phyloP scores from a whole-genome alignment of 2,113 vertebrate genomes.

The Oreotrochilus melanogaster region DNA sequence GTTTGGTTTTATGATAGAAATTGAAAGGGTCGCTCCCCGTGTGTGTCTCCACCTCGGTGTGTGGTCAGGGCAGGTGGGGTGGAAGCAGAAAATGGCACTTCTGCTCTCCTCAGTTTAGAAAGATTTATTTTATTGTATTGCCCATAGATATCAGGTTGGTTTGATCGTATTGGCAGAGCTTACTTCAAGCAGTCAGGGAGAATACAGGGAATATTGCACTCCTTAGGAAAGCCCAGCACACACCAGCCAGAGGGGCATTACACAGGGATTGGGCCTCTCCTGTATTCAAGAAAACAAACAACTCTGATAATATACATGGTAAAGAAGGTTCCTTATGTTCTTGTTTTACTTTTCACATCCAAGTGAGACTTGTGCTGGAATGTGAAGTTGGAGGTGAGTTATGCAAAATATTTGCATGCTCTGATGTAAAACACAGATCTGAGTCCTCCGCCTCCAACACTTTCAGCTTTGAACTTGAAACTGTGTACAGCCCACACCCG shows the following conservation, averaged over 20 bases:
- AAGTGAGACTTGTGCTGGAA: not conserved
- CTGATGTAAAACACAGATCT: not conserved
- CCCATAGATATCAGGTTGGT: not conserved
- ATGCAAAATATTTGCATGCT: not conserved
- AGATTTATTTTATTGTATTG: not conserved
- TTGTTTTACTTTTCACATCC: not conserved
- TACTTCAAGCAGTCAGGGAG: not conserved
- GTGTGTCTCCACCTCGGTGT: accelerated
- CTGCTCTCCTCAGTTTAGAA: not conserved
- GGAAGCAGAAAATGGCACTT: not conserved
- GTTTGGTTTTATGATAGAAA: not conserved
- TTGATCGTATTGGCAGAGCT: not conserved
- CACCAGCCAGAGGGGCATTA: not conserved
- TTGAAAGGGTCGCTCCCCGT: not conserved
- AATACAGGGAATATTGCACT: not conserved
- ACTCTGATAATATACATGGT: not conserved
- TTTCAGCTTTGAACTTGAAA: not conserved
- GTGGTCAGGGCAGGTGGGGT: not conserved
- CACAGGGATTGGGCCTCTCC: not conserved
- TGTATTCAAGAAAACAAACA: not conserved
- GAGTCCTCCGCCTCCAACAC: not conserved
- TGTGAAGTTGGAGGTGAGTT: not conserved
- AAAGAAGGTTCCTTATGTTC: not conserved
- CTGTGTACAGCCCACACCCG: not conserved
- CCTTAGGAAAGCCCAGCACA: not conserved